Evolutionary conservation across 2,113 vertebrate species (phyloP).

Genomic region (Choloepus hoffmanni): DNA sequence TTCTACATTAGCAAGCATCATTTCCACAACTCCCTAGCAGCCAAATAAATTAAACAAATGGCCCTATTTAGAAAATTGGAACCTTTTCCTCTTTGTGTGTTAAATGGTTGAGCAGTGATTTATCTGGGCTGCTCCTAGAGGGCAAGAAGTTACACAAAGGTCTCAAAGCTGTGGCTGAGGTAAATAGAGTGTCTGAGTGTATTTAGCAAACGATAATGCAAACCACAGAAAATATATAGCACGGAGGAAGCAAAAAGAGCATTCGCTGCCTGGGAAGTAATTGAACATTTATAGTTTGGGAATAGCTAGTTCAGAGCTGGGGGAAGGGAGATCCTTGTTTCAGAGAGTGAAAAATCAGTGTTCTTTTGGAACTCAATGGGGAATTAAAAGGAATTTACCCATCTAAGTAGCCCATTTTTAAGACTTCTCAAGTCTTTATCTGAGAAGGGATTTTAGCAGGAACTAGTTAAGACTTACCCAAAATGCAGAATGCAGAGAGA

Average conservation of each 20-base stretch:
- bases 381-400: conserved; percentile 50
- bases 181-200: conserved; percentile 29
- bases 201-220: conserved; percentile 63
- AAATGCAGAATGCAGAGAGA: background rate
- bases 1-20: background rate
- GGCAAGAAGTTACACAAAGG: conserved; percentile 39
- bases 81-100: conserved; percentile 51
- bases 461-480: conserved; percentile 32
- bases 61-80: conserved; percentile 67
- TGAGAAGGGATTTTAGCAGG: conserved; percentile 45
- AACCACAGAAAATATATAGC: conserved; percentile 51
- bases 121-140: conserved; percentile 61
- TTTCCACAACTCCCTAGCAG: conserved; percentile 68
- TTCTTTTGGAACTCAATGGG: conserved; percentile 47
- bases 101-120: conserved; percentile 47
- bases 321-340: conserved; percentile 52
- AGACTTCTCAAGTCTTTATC: conserved; percentile 54
- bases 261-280: conserved; percentile 49
- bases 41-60: conserved; percentile 58
- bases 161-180: conserved; percentile 57
- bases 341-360: background rate
- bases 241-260: background rate
- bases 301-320: conserved; percentile 64
- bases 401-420: conserved; percentile 26
- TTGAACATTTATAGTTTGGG: conserved; percentile 62